A percentile compares a stretch with the other conserved stretches of the same genome.
These are phyloP conservation scores for Nylanderia fulva DNA, from an alignment of 1,140 invertebrate genomes.

Conservation along the genomic window DNA sequence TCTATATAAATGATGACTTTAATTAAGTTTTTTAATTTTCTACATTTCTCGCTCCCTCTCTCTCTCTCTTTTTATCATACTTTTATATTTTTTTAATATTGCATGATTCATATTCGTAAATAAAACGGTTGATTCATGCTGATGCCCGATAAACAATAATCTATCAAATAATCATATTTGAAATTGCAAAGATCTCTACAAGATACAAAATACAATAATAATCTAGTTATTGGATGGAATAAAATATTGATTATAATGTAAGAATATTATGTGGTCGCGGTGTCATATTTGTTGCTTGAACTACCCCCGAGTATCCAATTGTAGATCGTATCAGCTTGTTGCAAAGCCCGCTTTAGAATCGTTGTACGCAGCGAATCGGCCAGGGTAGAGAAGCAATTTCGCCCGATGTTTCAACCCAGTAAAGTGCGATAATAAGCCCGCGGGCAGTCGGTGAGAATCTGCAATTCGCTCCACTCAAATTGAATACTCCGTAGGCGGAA, in stretches of 20 bases:
- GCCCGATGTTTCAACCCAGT: conserved; percentile 74
- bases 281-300: conserved; percentile 8
- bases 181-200: neutral
- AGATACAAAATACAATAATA: neutral
- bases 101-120: conserved; percentile 9
- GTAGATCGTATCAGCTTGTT: conserved; percentile 54
- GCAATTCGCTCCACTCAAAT: conserved; percentile 83
- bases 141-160: conserved; percentile 10
- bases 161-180: neutral
- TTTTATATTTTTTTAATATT: conserved; percentile 31
- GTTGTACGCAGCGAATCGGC: conserved; percentile 59
- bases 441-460: conserved; percentile 83
- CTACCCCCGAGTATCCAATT: neutral
- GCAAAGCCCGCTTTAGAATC: conserved; percentile 57
- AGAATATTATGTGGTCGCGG: neutral
- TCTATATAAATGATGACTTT: conserved; percentile 45
- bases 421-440: conserved; percentile 85
- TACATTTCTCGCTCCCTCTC: neutral
- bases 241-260: conserved; percentile 15
- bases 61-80: too few relatives aligned
- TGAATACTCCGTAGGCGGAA: conserved; percentile 83
- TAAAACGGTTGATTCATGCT: conserved; percentile 3
- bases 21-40: conserved; percentile 47
- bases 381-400: conserved; percentile 70
- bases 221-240: neutral